Conservation (phyloP, 2,113 vertebrate species). For the Pristiophorus japonicus region DNA sequence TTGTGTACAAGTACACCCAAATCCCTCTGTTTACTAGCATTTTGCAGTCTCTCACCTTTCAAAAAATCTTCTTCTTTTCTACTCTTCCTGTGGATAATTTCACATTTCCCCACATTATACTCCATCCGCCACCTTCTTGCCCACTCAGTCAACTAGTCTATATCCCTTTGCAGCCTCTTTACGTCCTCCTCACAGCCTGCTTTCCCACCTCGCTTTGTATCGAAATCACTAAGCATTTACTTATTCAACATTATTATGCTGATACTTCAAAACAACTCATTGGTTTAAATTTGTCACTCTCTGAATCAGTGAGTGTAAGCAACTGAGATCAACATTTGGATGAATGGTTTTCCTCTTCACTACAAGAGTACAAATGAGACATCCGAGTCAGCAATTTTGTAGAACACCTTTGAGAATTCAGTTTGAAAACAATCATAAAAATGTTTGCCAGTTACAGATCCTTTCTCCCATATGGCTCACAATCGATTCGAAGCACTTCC, state of each 20-base stretch:
- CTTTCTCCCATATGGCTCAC: background rate
- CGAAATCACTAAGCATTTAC: background rate
- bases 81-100: background rate
- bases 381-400: background rate
- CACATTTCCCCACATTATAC: background rate
- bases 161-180: background rate
- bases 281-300: no score
- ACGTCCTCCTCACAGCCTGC: no score
- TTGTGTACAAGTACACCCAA: background rate
- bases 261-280: background rate
- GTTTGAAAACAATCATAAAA: no score
- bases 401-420: constrained; percentile 8
- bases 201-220: no score
- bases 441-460: background rate
- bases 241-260: no score
- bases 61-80: background rate
- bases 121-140: background rate
- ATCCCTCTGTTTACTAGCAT: background rate
- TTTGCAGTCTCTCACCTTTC: background rate
- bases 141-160: background rate
- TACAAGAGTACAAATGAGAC: background rate
- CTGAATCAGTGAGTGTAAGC: background rate
- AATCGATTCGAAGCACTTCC: background rate
- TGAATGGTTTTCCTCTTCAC: background rate
- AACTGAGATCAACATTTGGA: background rate